Evolutionary conservation across 1,140 invertebrate genomes (phyloP).

Genomic region (Leptinotarsa texana): DNA sequence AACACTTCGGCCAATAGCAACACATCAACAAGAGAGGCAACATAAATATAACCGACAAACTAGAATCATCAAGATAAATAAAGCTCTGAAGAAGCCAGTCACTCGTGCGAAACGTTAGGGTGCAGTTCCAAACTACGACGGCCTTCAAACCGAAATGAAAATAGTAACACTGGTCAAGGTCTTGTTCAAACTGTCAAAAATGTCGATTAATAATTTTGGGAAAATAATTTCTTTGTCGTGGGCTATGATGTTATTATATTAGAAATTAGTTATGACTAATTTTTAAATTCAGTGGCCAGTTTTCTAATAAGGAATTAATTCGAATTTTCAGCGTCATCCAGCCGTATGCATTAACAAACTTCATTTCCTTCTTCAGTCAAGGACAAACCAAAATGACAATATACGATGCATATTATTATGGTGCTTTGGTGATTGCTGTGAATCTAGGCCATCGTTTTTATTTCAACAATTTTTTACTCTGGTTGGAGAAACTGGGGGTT

Average conservation of each 20-base stretch:
- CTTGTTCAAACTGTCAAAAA: no score
- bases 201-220: background rate
- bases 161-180: no score
- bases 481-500: conserved; percentile 72
- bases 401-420: conserved; percentile 36
- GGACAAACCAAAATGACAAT: conserved; percentile 27
- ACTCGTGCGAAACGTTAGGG: no score
- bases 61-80: no score
- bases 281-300: no score
- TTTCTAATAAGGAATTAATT: background rate
- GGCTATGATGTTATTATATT: background rate
- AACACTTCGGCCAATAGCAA: no score
- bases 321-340: conserved; percentile 36
- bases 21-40: no score
- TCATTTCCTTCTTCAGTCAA: conserved; percentile 55
- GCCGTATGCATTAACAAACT: conserved; percentile 36
- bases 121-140: no score
- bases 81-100: no score
- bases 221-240: conserved; percentile 2
- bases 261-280: background rate
- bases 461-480: conserved; percentile 77
- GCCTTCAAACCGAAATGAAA: no score
- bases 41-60: no score
- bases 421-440: conserved; percentile 19
- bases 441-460: conserved; percentile 32